Evolutionary conservation across 2,888 invertebrate species (phyloP).

Genomic region (Teleogryllus oceanicus): DNA sequence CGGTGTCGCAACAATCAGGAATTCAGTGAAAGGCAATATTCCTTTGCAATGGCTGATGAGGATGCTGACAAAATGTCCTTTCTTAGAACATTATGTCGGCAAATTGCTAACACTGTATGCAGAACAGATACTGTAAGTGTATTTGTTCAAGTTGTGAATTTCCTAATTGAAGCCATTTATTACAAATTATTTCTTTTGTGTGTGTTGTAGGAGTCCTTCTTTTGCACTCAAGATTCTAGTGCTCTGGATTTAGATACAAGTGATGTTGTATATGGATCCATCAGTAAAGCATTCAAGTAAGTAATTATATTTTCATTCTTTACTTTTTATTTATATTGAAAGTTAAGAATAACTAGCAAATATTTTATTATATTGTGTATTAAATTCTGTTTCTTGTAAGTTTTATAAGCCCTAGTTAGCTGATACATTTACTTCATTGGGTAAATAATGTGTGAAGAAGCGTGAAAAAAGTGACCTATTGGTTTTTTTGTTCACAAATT

Average conservation of each 20-base stretch:
- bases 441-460: no score
- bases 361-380: no score
- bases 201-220: constrained; percentile 69
- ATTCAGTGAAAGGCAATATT: constrained; percentile 80
- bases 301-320: constrained; percentile 39
- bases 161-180: no score
- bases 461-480: background rate
- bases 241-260: constrained; percentile 85
- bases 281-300: constrained; percentile 84
- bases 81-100: constrained; percentile 77
- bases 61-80: constrained; percentile 78
- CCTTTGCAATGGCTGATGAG: constrained; percentile 81
- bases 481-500: constrained; percentile 30
- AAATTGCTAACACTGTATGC: constrained; percentile 89
- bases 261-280: constrained; percentile 79
- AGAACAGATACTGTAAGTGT: constrained; percentile 83
- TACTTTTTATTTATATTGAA: background rate
- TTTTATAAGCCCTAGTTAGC: no score
- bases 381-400: no score
- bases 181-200: constrained; percentile 29
- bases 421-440: no score
- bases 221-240: constrained; percentile 72
- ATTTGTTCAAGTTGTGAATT: no score
- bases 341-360: background rate
- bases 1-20: constrained; percentile 83